phyloP scores from a whole-genome alignment of 2,888 invertebrate species.

The Tenthredo distinguenda region DNA sequence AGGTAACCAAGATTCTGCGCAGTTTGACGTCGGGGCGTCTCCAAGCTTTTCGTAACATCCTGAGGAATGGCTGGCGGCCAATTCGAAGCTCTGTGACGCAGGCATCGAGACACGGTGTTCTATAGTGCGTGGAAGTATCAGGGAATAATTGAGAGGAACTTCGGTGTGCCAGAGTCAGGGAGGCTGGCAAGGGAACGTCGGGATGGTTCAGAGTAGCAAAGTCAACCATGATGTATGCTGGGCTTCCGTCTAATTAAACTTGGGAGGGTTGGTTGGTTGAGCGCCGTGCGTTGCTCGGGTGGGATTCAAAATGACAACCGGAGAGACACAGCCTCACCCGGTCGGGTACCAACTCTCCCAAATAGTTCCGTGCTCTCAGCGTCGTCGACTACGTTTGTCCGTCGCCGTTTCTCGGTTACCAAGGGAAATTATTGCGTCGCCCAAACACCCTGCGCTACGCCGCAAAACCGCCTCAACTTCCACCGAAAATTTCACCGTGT shows the following conservation, averaged over 20 bases:
- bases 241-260: constrained; percentile 74
- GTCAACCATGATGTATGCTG: constrained; percentile 69
- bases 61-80: constrained; percentile 42
- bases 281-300: constrained; percentile 59
- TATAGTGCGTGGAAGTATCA: constrained; percentile 39
- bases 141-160: constrained; percentile 50
- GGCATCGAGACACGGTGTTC: neutral
- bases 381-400: constrained; percentile 21
- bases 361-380: constrained; percentile 35
- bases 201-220: constrained; percentile 62
- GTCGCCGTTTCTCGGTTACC: neutral
- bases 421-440: constrained; percentile 26
- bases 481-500: neutral
- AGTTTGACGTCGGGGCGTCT: constrained; percentile 9
- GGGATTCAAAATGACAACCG: constrained; percentile 52
- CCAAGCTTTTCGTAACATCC: neutral
- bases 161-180: neutral
- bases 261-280: constrained; percentile 65
- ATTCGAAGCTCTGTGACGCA: neutral
- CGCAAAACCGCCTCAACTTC: neutral
- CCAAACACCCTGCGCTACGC: neutral
- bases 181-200: neutral
- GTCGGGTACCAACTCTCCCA: constrained; percentile 36
- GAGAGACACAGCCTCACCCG: constrained; percentile 43
- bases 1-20: constrained; percentile 29